Conservation (phyloP, 35 echinoderm and acorn worm genomes). For the Apostichopus japonicus region DNA sequence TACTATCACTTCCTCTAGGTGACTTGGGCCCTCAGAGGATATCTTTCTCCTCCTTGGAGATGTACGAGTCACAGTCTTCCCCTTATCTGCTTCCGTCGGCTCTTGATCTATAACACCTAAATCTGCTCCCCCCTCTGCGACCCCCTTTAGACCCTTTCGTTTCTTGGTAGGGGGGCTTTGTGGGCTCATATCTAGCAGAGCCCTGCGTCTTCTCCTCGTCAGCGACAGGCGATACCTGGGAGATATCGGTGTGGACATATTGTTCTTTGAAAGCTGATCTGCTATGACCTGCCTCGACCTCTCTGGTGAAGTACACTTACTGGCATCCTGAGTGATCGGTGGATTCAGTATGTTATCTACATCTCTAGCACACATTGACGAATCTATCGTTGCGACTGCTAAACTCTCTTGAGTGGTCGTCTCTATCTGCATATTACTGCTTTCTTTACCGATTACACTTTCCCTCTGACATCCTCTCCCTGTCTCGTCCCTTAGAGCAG, state of each 20-base stretch:
- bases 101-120: constrained; percentile 26
- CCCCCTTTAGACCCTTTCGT: neutral
- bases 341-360: neutral
- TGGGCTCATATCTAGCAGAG: constrained; percentile 42
- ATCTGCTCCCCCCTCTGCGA: neutral
- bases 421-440: neutral
- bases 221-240: constrained; percentile 55
- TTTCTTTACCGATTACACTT: neutral
- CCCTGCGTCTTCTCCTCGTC: constrained; percentile 46
- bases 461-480: neutral
- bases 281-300: neutral
- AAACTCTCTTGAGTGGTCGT: constrained; percentile 7
- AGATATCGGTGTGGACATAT: neutral
- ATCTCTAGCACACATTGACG: neutral
- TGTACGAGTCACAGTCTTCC: neutral
- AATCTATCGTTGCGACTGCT: neutral
- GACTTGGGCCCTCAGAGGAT: neutral
- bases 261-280: neutral
- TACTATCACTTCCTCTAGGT: neutral
- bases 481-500: neutral
- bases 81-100: neutral
- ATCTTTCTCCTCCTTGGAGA: constrained; percentile 41
- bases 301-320: neutral
- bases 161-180: neutral
- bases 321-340: neutral